A percentile compares a stretch with the other conserved stretches of the same genome.
These are phyloP conservation scores for Laothoe populi DNA, from an alignment of 2,888 invertebrate species.

Conservation along the genomic window DNA sequence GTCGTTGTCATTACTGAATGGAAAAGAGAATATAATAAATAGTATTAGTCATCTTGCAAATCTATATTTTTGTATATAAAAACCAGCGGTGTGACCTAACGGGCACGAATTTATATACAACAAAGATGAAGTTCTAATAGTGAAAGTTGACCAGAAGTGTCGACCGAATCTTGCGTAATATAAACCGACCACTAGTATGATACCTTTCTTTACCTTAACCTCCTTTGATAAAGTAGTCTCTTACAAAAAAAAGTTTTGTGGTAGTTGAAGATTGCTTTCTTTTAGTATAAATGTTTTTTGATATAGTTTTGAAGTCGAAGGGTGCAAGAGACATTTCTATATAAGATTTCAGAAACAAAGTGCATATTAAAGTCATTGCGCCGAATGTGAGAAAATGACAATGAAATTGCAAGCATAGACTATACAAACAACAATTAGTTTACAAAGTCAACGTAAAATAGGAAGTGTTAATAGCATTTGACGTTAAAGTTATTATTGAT, in stretches of 20 bases:
- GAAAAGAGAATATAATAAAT: conserved; percentile 28
- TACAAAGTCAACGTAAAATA: not conserved
- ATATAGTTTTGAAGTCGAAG: not conserved
- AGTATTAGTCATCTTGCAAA: conserved; percentile 24
- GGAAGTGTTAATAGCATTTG: not conserved
- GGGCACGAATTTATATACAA: conserved; percentile 24
- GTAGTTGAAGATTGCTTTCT: not conserved
- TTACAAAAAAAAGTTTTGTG: conserved; percentile 20
- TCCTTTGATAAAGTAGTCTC: conserved; percentile 36
- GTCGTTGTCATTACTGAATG: conserved; percentile 32
- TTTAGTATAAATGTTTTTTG: not conserved
- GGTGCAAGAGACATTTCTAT: not conserved
- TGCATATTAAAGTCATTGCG: too few species aligned
- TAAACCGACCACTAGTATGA: conserved; percentile 31
- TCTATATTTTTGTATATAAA: conserved; percentile 17
- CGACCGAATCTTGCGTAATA: conserved; percentile 38
- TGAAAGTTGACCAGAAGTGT: conserved; percentile 40
- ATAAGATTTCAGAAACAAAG: too few species aligned
- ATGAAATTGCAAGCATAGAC: not conserved
- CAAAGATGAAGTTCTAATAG: conserved; percentile 37
- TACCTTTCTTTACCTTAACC: conserved; percentile 37
- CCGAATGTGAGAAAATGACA: not conserved
- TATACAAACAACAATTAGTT: not conserved
- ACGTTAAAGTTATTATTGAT: not conserved
- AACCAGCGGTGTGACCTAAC: not conserved